Evolutionary conservation across 2,797 vertebrate species (phyloP).

Genomic region (Acanthurus leucopareius): DNA sequence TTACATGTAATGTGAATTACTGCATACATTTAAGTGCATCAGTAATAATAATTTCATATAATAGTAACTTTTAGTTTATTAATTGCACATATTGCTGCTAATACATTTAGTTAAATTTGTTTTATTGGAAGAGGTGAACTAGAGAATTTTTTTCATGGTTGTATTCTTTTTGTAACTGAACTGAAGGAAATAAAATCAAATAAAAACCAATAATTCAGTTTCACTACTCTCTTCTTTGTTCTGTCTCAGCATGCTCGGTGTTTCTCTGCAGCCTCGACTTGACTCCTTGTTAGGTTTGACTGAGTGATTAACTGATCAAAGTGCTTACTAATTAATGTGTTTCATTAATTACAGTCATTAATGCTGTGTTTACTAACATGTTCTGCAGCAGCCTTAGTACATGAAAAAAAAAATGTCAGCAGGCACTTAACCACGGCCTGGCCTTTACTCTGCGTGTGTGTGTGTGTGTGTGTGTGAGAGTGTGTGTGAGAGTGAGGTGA

Average conservation of each 20-base stretch:
- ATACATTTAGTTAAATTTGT: neutral
- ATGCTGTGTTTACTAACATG: constrained; percentile 58
- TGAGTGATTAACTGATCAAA: constrained; percentile 64
- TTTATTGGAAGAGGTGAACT: neutral
- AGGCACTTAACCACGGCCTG: constrained; percentile 44
- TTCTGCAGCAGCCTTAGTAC: constrained; percentile 32
- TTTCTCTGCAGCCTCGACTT: constrained; percentile 27
- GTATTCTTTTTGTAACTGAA: neutral
- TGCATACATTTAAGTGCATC: constrained; percentile 37
- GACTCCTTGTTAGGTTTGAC: constrained; percentile 60
- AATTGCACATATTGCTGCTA: constrained; percentile 9
- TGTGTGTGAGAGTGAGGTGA: constrained; percentile 3
- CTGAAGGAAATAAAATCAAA: neutral
- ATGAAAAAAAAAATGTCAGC: constrained; percentile 53
- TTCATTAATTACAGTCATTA: constrained; percentile 74
- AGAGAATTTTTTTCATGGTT: neutral
- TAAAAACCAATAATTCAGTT: neutral
- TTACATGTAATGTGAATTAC: neutral
- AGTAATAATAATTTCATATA: constrained; percentile 22
- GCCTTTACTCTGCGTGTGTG: constrained; percentile 41
- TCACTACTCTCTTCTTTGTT: constrained; percentile 9
- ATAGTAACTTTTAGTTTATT: constrained; percentile 24
- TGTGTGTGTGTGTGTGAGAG: constrained; percentile 20
- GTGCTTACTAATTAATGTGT: constrained; percentile 65
- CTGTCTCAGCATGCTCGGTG: constrained; percentile 26